Base-by-base conservation (phyloP, 2,888 invertebrate species). In the Platypus cylindrus region DNA sequence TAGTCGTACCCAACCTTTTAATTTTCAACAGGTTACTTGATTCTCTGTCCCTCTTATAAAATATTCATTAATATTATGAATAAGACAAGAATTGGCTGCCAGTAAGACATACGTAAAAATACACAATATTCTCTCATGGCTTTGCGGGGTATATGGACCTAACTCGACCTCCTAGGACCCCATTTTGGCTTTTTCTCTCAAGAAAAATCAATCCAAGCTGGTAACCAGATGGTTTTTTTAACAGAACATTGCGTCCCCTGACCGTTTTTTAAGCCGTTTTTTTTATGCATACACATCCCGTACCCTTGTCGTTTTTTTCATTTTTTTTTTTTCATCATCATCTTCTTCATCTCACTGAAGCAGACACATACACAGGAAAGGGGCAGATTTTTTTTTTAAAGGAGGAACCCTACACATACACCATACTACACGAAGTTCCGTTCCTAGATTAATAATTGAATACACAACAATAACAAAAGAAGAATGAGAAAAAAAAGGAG, bases 341-440 rank as follows among this genome's bases (percentile, higher is more conserved):
- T n/a, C n/a, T n/a, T n/a, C n/a, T n/a, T n/a, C n/a, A n/a, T n/a
- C n/a, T n/a, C n/a, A n/a, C n/a, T n/a, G n/a, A n/a, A n/a, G 36
- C 46, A 47, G 44, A 41, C 48, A 51, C 53, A 45, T 39, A 42
- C 48, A 56, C 57, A 58, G 59, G 59, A 60, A 62, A 60, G 59
- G 61, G 62, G 62, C 60, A 60, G 60, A 60, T 60, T 61, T 62
- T 60, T 59, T 60, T 46, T 26, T 54, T 58, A n/a, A n/a, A n/a
- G n/a, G n/a, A n/a, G n/a, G n/a, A n/a, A n/a, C n/a, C n/a, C n/a
- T n/a, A n/a, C n/a, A n/a, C n/a, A n/a, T n/a, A n/a, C n/a, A 58
- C 58, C 60, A 61, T 60, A 59, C 60, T 58, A 59, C 55, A 52
- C 58, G 47, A 52, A 59, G 60, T 62, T 61, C 61, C 61, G 60